Conservation (phyloP, 2,888 invertebrate species). For the Cerceris rybyensis region DNA sequence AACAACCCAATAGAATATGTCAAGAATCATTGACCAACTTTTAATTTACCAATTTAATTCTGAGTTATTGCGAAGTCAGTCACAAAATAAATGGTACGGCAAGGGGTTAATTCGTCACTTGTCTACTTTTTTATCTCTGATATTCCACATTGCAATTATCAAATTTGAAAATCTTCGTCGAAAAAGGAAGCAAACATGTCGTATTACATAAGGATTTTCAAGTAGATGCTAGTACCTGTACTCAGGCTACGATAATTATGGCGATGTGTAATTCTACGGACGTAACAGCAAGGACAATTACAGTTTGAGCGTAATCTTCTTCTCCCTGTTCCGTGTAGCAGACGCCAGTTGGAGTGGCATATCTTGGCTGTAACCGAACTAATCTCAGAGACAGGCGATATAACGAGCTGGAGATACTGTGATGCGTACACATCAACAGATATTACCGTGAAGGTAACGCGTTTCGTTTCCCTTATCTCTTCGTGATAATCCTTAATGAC, state of each 20-base stretch:
- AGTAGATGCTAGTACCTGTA: neutral
- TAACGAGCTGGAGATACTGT: conserved; percentile 42
- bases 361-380: conserved; percentile 41
- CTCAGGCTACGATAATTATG: conserved; percentile 27
- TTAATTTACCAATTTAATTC: too few species aligned
- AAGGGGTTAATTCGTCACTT: too few species aligned
- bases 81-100: too few species aligned
- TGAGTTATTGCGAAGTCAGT: too few species aligned
- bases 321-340: conserved; percentile 18
- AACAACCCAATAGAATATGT: too few species aligned
- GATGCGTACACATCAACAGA: conserved; percentile 48
- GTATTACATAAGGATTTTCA: neutral
- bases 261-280: conserved; percentile 36
- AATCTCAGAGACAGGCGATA: conserved; percentile 46
- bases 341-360: conserved; percentile 16
- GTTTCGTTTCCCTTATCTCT: conserved; percentile 35
- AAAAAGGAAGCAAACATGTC: too few species aligned
- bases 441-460: conserved; percentile 35
- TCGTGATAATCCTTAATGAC: neutral
- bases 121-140: too few species aligned
- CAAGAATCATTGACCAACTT: too few species aligned
- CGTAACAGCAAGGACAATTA: conserved; percentile 45
- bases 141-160: too few species aligned
- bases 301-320: conserved; percentile 48
- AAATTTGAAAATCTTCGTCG: too few species aligned